Conservation (phyloP, 2,888 invertebrate species). For the Cloeon dipterum region DNA sequence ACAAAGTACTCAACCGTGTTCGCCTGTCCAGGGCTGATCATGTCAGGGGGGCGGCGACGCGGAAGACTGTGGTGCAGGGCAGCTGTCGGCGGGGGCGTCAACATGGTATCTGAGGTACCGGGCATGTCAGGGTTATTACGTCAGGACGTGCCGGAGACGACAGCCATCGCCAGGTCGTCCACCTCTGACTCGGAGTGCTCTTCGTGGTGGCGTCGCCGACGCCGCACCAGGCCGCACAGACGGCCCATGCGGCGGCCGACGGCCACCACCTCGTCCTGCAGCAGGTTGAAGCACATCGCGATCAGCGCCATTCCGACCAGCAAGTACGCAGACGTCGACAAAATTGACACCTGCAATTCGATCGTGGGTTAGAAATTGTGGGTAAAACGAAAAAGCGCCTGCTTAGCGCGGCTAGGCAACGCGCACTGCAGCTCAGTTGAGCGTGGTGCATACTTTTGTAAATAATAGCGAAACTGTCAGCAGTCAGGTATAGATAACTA, state of each 20-base stretch:
- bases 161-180: constrained; percentile 24
- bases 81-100: constrained; percentile 12
- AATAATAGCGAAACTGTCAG: no score
- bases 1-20: constrained; percentile 60
- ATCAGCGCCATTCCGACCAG: constrained; percentile 65
- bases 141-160: constrained; percentile 13
- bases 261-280: constrained; percentile 49
- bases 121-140: constrained; percentile 6
- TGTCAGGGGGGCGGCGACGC: constrained; percentile 13
- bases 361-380: background rate
- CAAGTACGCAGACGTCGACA: constrained; percentile 59
- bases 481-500: no score
- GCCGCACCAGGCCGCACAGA: constrained; percentile 15
- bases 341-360: constrained; percentile 43
- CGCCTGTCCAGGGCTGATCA: constrained; percentile 23
- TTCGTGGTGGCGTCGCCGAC: constrained; percentile 5
- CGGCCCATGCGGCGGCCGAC: constrained; percentile 27
- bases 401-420: background rate
- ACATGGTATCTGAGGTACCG: constrained; percentile 1
- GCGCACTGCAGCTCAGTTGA: no score
- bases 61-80: constrained; percentile 26
- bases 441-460: no score
- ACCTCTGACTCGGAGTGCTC: constrained; percentile 16
- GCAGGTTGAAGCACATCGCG: constrained; percentile 69
- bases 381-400: background rate